These are phyloP conservation scores for Dastarcus helophoroides DNA, from an alignment of 2,888 invertebrate genomes.

Conservation along the genomic window DNA sequence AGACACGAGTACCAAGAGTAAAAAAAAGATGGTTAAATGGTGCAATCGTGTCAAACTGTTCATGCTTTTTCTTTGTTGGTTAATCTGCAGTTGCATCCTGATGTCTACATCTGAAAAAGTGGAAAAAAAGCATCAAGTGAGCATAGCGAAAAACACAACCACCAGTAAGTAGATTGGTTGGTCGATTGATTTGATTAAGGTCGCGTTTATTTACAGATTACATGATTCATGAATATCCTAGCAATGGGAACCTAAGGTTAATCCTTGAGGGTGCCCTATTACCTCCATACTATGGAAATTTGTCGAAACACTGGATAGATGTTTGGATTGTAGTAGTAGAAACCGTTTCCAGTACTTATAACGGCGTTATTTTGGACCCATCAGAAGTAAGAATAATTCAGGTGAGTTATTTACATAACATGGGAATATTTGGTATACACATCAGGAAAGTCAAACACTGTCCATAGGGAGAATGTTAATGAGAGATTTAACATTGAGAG, in stretches of 20 bases:
- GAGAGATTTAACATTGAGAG: no score
- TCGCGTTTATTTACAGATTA: constrained; percentile 19
- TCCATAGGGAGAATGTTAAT: no score
- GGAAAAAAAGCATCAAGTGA: constrained; percentile 48
- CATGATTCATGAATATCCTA: constrained; percentile 18
- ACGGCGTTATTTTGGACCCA: constrained; percentile 36
- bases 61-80: constrained; percentile 50
- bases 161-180: constrained; percentile 26
- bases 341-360: constrained; percentile 18
- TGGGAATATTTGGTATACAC: no score
- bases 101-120: constrained; percentile 58
- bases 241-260: constrained; percentile 40
- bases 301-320: constrained; percentile 36
- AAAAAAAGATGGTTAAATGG: no score
- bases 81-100: constrained; percentile 54
- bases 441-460: no score
- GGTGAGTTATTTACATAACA: no score
- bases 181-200: constrained; percentile 1
- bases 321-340: constrained; percentile 40
- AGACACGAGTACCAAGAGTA: no score
- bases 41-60: constrained; percentile 40
- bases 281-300: constrained; percentile 41
- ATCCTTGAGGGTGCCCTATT: constrained; percentile 49
- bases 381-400: no score
- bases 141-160: constrained; percentile 42